Evolutionary conservation across 2,888 invertebrate genomes (phyloP).

Genomic region (Myopa tessellatipennis): DNA sequence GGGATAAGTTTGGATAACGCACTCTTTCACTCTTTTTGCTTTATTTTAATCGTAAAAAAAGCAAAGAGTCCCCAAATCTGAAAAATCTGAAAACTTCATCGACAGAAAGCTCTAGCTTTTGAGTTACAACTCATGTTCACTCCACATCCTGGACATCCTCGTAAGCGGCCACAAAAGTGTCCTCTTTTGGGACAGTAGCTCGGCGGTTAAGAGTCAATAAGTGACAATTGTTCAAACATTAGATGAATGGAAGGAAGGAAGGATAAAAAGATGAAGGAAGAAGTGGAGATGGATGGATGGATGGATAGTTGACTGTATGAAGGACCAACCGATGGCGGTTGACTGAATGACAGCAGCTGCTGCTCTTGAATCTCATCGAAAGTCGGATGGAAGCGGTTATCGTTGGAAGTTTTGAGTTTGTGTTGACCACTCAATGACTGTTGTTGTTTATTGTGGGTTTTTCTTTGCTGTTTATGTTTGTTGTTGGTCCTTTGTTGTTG

Average conservation of each 20-base stretch:
- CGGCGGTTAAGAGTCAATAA: conserved; percentile 15
- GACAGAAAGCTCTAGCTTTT: too few relatives aligned
- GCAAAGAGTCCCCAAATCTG: too few relatives aligned
- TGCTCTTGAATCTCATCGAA: background rate
- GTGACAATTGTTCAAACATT: conserved; percentile 31
- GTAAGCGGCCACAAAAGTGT: background rate
- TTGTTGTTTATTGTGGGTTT: too few relatives aligned
- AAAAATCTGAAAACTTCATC: too few relatives aligned
- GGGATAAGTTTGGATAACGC: too few relatives aligned
- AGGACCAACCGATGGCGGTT: background rate
- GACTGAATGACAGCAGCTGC: background rate
- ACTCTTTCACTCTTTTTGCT: too few relatives aligned
- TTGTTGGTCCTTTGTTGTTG: too few relatives aligned
- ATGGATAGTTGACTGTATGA: background rate
- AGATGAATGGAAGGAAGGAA: conserved; percentile 12
- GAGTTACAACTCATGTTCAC: too few relatives aligned
- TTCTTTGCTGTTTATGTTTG: too few relatives aligned
- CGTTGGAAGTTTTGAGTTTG: background rate
- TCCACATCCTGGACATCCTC: too few relatives aligned
- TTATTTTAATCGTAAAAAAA: too few relatives aligned
- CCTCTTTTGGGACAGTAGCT: background rate
- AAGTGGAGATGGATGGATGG: background rate
- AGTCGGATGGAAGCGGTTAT: background rate
- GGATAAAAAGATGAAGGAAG: background rate
- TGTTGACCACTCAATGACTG: too few relatives aligned